Conservation (phyloP, 2,888 invertebrate species). For the Diaprepes abbreviatus region DNA sequence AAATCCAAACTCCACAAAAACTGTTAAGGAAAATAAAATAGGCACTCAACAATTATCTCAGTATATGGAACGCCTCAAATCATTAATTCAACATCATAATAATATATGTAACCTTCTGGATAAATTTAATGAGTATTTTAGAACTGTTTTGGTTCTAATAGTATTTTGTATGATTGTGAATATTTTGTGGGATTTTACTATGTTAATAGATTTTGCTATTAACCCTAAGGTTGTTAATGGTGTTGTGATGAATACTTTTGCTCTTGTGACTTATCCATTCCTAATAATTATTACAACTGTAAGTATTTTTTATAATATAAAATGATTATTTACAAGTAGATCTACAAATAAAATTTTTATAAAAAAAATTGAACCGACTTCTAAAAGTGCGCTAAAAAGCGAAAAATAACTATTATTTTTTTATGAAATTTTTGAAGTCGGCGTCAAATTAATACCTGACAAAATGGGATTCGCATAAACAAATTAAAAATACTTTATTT, state of each 20-base stretch:
- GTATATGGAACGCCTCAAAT: conserved; percentile 9
- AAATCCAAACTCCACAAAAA: too few relatives aligned
- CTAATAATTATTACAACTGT: conserved; percentile 20
- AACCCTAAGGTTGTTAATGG: not conserved
- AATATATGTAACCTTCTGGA: conserved; percentile 33
- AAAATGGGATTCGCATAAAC: too few relatives aligned
- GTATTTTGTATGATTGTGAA: conserved; percentile 20
- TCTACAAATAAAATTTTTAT: too few relatives aligned
- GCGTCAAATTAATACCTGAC: too few relatives aligned
- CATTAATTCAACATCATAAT: conserved; percentile 15
- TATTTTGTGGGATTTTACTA: conserved; percentile 21
- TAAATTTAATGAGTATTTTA: conserved; percentile 26
- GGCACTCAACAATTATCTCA: not conserved
- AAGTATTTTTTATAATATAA: conserved; percentile 28
- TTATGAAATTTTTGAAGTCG: too few relatives aligned
- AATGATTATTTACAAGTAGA: too few relatives aligned
- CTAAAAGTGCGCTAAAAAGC: too few relatives aligned
- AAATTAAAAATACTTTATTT: too few relatives aligned
- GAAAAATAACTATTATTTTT: too few relatives aligned
- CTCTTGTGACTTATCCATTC: not conserved
- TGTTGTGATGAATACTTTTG: not conserved
- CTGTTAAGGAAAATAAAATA: not conserved
- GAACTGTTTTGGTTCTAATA: conserved; percentile 13
- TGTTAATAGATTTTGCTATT: conserved; percentile 13
- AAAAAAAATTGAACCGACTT: too few relatives aligned